Evolutionary conservation across 1,140 invertebrate species (phyloP).

Genomic region (Tetranychus cinnabarinus): DNA sequence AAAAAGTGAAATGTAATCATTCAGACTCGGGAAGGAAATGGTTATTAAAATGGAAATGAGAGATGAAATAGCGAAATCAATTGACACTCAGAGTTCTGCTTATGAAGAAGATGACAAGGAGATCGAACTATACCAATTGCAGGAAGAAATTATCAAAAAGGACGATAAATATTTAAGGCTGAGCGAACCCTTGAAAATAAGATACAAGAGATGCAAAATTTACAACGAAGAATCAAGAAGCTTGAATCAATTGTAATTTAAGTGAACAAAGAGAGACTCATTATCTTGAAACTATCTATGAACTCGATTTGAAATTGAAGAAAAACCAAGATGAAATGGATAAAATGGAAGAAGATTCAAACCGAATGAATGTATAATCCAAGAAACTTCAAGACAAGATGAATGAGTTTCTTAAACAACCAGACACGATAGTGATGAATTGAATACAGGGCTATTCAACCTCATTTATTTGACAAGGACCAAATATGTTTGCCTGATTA

Average conservation of each 20-base stretch:
- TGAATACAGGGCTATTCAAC: not conserved
- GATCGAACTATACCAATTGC: constrained; percentile 3
- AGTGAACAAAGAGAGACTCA: not conserved
- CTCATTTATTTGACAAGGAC: too few species aligned
- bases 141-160: constrained; percentile 9
- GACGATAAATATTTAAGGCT: constrained; percentile 8
- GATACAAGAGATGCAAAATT: constrained; percentile 3
- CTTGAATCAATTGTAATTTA: constrained; percentile 1
- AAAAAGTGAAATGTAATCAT: constrained; percentile 69
- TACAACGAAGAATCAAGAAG: constrained; percentile 4
- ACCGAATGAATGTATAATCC: not conserved
- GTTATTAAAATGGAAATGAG: constrained; percentile 51
- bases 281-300: constrained; percentile 8
- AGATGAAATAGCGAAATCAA: constrained; percentile 14
- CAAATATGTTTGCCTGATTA: too few species aligned
- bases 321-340: constrained; percentile 2
- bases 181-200: constrained; percentile 4
- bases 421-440: not conserved
- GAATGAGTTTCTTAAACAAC: not conserved
- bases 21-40: constrained; percentile 67
- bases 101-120: constrained; percentile 6
- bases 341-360: constrained; percentile 2
- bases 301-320: constrained; percentile 8
- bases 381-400: not conserved
- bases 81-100: constrained; percentile 1